phyloP scores from a whole-genome alignment of 1,140 invertebrate genomes.

The Heliconius himera region DNA sequence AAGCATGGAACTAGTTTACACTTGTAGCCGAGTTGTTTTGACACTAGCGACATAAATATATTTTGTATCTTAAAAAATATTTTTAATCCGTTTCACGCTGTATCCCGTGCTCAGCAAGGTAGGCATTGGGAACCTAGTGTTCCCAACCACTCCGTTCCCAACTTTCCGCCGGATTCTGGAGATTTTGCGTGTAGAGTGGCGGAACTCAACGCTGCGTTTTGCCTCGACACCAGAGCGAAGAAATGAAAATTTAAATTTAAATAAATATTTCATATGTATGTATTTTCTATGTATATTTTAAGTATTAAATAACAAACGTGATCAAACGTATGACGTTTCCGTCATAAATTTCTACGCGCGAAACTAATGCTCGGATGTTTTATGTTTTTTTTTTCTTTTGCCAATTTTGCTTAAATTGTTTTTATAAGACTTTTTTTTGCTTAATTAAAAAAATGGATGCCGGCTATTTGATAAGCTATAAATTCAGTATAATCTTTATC shows the following conservation, averaged over 20 bases:
- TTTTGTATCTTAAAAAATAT: neutral
- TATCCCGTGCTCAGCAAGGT: no score
- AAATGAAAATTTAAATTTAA: no score
- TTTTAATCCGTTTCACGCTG: no score
- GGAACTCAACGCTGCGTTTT: no score
- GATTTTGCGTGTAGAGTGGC: no score
- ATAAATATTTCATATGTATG: no score
- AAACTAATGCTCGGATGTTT: neutral
- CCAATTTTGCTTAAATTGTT: neutral
- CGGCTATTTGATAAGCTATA: no score
- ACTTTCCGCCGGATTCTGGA: no score
- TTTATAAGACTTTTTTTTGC: neutral
- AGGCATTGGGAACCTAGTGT: no score
- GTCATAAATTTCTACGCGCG: neutral
- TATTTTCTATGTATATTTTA: neutral
- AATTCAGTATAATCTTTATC: no score
- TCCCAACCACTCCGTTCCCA: no score
- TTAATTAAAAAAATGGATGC: neutral
- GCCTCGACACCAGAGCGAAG: no score
- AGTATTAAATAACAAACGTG: slow-evolving; percentile 15
- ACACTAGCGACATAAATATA: slow-evolving; percentile 16
- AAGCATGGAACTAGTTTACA: slow-evolving; percentile 22
- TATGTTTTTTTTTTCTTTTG: neutral
- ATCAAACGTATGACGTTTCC: neutral
- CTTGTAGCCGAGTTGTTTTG: slow-evolving; percentile 26